These are phyloP conservation scores for Diaprepes abbreviatus DNA, from an alignment of 2,888 invertebrate genomes.

Conservation along the genomic window DNA sequence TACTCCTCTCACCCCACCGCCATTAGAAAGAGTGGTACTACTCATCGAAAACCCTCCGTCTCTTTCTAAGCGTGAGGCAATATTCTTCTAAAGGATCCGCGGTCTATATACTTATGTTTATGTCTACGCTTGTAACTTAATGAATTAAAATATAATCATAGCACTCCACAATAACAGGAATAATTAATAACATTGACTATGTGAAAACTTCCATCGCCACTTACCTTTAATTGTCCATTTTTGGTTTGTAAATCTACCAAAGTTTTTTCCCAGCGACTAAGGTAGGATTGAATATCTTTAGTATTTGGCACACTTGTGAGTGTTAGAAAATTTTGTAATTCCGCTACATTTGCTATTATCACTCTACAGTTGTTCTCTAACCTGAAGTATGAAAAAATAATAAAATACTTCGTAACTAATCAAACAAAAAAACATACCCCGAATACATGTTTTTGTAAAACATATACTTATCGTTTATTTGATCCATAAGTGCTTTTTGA, in stretches of 20 bases:
- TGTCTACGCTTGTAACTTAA: no score
- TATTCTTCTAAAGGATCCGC: no score
- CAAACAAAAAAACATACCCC: constrained; percentile 15
- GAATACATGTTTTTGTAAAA: constrained; percentile 27
- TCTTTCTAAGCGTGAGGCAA: no score
- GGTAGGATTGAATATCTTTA: constrained; percentile 12
- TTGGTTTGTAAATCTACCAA: constrained; percentile 12
- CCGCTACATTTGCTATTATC: constrained; percentile 6
- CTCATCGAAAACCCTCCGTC: no score
- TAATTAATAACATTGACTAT: no score
- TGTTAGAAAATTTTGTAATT: constrained; percentile 7
- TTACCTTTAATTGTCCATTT: constrained; percentile 14
- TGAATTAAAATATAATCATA: no score
- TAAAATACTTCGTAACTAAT: neutral
- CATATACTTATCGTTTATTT: constrained; percentile 31
- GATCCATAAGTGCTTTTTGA: constrained; percentile 36
- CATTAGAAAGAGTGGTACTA: no score
- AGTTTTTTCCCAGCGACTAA: constrained; percentile 24
- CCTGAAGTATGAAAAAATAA: neutral
- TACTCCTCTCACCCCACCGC: no score
- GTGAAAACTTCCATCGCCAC: no score
- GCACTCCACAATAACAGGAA: no score
- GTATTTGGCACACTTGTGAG: neutral
- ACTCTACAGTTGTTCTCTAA: constrained; percentile 18
- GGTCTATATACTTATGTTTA: no score